Evolutionary conservation across 2,797 vertebrate species (phyloP), one percentile per base, ranked within the genome.

Genomic region (Enteromius fasciolatus): DNA sequence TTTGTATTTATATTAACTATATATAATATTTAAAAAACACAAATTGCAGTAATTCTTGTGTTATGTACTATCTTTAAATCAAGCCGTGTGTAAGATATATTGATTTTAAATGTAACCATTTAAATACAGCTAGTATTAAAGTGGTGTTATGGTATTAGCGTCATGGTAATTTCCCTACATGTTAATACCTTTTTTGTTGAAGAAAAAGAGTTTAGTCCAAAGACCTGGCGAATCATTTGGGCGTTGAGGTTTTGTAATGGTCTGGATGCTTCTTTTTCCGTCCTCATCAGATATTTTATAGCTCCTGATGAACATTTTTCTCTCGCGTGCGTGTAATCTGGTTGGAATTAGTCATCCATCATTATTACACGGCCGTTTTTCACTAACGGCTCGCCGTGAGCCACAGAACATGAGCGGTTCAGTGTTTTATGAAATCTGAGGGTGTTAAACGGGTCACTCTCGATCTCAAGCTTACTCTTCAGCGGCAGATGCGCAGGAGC

Each of bases 401-500:
- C 48, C 67, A 46, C 52, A 63, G 28, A 67, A 59, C 76, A 39
- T 28, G 61, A 64, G 63, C 0, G 28, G 68, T 74, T 15, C 9
- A 50, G 12, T 67, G 31, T 7, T 41, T 75, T 57, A 64, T 72
- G 68, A 70, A 74, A 52, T 25, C 54, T 23, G 33, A 69, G 76
- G 31, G 74, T 36, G 68, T 63, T 64, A 59, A 2, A 17, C 3
- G 20, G 44, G 73, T 80, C 48, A 17, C 25, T 54, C 69, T 10
- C 33, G 63, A 59, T 63, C 20, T 8, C 41, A 36, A 59, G 46
- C 67, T 72, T 72, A 20, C 20, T 25, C 12, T 80, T 80, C 25
- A 90, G 92, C 89, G 33, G 23, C n/a, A 15, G 70, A 17, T 14
- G 12, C 39, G 15, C n/a, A 25, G 39, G 0, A 70, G 8, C 46